Evolutionary conservation across 2,888 invertebrate species (phyloP), one percentile per base, ranked within the genome.

Genomic region (Diaphora mendica): DNA sequence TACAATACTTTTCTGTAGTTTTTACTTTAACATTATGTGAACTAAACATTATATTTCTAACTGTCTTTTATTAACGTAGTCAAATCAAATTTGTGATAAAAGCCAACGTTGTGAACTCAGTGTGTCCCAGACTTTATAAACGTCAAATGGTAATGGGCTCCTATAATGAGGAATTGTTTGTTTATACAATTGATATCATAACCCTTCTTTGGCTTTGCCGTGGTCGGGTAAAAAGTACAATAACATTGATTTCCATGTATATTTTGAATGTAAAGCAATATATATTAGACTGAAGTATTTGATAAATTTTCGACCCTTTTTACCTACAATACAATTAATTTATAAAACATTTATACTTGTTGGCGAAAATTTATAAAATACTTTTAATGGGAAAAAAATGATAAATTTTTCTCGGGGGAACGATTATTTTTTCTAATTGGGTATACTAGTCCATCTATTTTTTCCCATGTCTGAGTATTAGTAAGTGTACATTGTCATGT

Each of bases 221-320:
- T 33, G 3, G 33, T 33, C 33, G 33, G 33, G 33, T 33, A 33
- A 87, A 87, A 88, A 89, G 91, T 91, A 91, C 90, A 90, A 90
- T 86, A 85, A 89, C 83, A 87, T 87, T 89, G 82, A 82, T 84
- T 90, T 93, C 87, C 88, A 78, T 93, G 91, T 94, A 93, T 93
- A 92, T 94, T 93, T 95, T 94, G 92, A 90, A 93, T 92, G 89
- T 88, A 90, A 94, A 95, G 94, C 95, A 95, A 95, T 95, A 95
- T 90, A 89, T 90, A 89, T 91, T 94, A 95, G 94, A 95, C 92
- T 94, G 93, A 92, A 93, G 93, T 93, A 88, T 94, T 94, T 88
- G 83, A 92, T 94, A 92, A 93, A 94, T 92, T 88, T 88, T 91
- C 88, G 90, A 92, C 93, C 90, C 82, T 85, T 87, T 89, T 88